Evolutionary conservation across 2,797 vertebrate genomes (phyloP).

Genomic region (Acipenser oxyrinchus): DNA sequence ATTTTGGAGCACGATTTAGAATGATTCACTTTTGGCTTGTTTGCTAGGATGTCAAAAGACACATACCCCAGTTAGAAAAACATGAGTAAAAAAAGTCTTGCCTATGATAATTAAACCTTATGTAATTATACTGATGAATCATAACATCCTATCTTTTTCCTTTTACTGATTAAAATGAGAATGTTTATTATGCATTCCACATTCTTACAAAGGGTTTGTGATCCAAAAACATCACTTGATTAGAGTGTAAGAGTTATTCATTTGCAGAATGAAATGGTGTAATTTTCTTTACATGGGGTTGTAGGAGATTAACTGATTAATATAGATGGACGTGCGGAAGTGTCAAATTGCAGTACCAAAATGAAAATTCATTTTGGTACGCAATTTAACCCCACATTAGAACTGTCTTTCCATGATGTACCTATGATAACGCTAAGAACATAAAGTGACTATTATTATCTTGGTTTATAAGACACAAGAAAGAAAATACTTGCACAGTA

Average conservation of each 20-base stretch:
- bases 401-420: not conserved
- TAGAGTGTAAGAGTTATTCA: not conserved
- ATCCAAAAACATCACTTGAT: not conserved
- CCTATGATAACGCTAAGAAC: not conserved
- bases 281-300: not conserved
- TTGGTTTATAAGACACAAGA: not conserved
- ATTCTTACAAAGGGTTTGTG: not conserved
- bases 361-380: conserved; percentile 37
- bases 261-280: not conserved
- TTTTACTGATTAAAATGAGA: not conserved
- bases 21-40: no score
- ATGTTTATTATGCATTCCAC: not conserved
- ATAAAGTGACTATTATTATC: not conserved
- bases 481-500: no score
- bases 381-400: not conserved
- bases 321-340: conserved; percentile 40
- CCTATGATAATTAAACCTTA: not conserved
- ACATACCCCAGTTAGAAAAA: no score
- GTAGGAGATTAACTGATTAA: conserved; percentile 27
- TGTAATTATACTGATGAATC: conserved; percentile 1
- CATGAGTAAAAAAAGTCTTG: not conserved
- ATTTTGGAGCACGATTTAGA: no score
- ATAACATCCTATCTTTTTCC: not conserved
- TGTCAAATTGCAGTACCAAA: conserved; percentile 47
- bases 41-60: no score